Conservation (phyloP, 2,888 invertebrate species). For the Leptinotarsa peninsularis region DNA sequence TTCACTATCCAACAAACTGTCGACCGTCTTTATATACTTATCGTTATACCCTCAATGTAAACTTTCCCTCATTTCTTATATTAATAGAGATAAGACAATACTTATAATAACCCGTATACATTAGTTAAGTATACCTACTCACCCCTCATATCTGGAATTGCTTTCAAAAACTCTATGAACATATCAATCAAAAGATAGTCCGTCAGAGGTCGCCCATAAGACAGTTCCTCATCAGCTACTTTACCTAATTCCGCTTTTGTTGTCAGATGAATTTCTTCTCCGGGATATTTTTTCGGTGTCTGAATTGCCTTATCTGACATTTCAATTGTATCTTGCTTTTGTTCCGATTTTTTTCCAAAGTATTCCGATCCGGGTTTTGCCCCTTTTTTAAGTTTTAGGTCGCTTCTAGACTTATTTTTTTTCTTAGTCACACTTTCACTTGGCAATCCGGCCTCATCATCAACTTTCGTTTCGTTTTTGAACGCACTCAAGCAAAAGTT, state of each 20-base stretch:
- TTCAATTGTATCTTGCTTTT: slow-evolving; percentile 21
- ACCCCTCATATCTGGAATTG: slow-evolving; percentile 63
- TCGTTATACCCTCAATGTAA: not conserved
- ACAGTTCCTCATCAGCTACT: slow-evolving; percentile 70
- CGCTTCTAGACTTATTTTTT: slow-evolving; percentile 32
- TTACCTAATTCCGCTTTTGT: slow-evolving; percentile 70
- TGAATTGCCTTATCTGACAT: slow-evolving; percentile 68
- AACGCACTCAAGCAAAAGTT: slow-evolving; percentile 71
- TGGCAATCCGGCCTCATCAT: slow-evolving; percentile 38
- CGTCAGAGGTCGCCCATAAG: slow-evolving; percentile 66
- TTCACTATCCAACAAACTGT: no score
- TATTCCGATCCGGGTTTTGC: not conserved
- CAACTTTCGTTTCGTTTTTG: slow-evolving; percentile 69
- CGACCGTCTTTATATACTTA: no score
- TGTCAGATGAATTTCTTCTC: slow-evolving; percentile 70
- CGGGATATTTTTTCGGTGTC: slow-evolving; percentile 72
- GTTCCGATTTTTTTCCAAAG: not conserved
- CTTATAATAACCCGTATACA: not conserved
- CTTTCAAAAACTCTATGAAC: slow-evolving; percentile 73
- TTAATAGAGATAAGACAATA: not conserved
- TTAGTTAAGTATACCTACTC: not conserved
- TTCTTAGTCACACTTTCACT: slow-evolving; percentile 13
- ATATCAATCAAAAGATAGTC: slow-evolving; percentile 71
- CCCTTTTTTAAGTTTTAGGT: slow-evolving; percentile 40
- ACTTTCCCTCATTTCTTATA: not conserved